phyloP scores from a whole-genome alignment of 2,113 vertebrate species.

The Emberiza fucata region DNA sequence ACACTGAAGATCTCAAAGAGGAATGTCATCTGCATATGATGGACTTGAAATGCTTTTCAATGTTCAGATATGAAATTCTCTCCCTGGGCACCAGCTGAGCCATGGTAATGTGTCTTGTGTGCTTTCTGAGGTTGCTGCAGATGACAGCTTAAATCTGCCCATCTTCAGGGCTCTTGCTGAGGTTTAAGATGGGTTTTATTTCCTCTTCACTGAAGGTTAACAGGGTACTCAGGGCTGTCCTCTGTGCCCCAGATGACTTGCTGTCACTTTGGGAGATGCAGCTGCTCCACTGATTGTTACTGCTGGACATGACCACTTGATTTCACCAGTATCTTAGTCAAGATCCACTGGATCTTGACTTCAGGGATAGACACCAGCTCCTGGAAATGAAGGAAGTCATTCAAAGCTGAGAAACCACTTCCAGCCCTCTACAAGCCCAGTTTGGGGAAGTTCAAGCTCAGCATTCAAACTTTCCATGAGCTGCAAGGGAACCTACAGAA shows the following conservation, averaged over 20 bases:
- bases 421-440: fast-evolving
- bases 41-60: not conserved
- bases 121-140: not conserved
- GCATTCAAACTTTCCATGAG: not conserved
- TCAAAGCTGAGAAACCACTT: not conserved
- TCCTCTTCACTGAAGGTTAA: not conserved
- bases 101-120: not conserved
- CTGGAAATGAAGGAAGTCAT: not conserved
- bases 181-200: not conserved
- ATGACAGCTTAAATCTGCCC: not conserved
- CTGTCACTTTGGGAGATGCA: not conserved
- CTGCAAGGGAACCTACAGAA: not conserved
- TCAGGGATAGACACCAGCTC: not conserved
- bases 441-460: not conserved
- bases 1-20: not conserved
- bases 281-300: not conserved
- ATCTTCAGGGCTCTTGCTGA: not conserved
- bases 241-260: not conserved
- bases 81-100: not conserved
- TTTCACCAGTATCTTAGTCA: not conserved
- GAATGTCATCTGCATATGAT: not conserved
- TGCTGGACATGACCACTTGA: not conserved
- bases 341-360: not conserved
- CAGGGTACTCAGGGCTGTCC: not conserved
- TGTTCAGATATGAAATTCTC: not conserved